phyloP scores from a whole-genome alignment of 2,113 vertebrate species.

The Microtus richardsoni region DNA sequence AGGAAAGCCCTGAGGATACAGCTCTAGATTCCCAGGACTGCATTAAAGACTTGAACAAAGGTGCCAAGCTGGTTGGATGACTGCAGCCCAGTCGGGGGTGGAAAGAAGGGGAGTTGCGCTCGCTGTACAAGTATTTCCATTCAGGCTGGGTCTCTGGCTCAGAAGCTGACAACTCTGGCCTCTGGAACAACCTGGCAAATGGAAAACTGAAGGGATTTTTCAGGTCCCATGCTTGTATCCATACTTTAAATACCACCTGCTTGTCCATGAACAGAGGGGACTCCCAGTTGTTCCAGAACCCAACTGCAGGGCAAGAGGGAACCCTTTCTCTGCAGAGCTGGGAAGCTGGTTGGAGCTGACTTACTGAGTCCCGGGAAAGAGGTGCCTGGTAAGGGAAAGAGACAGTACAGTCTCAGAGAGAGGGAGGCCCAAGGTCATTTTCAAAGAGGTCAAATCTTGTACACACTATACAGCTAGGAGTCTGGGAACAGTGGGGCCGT shows the following conservation, averaged over 20 bases:
- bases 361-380: not conserved
- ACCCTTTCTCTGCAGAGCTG: accelerated
- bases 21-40: not conserved
- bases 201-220: slow-evolving; percentile 60
- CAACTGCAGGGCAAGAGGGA: not conserved
- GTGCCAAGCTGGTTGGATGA: slow-evolving; percentile 67
- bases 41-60: not conserved
- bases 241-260: not conserved
- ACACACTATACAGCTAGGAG: not conserved
- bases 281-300: not conserved
- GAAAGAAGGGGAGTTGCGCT: slow-evolving; percentile 46
- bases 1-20: not conserved
- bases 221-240: not conserved
- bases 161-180: slow-evolving; percentile 48
- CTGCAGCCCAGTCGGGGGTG: not conserved
- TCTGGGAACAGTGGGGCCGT: not conserved
- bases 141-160: slow-evolving; percentile 72
- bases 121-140: slow-evolving; percentile 73
- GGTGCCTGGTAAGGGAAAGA: accelerated
- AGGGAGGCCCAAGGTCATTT: not conserved
- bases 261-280: not conserved
- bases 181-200: slow-evolving; percentile 66
- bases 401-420: not conserved
- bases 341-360: not conserved
- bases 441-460: not conserved